Evolutionary conservation across 2,113 vertebrate genomes (phyloP), one percentile per base, ranked within the genome.

Genomic region (Jacana jacana): DNA sequence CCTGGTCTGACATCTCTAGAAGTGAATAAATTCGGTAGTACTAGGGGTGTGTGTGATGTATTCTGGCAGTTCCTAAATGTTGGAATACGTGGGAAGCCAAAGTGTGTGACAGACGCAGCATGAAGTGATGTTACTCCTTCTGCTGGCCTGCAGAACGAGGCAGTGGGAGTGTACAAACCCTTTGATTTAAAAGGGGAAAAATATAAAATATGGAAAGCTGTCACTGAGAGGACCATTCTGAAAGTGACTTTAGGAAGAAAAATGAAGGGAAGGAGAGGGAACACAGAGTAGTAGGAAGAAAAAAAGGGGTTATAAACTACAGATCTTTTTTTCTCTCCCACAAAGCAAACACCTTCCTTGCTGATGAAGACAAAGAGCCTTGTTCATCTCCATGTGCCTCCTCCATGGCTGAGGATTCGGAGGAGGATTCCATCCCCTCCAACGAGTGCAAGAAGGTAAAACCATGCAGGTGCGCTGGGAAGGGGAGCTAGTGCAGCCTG

Each of bases 391-490:
- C 97, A 3, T 98, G 98, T 65, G 97, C 98, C 35, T 98, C 97
- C 97, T 98, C 98, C 86, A 98, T 98, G 40, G 98, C 98, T 57
- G 98, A 98, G n/a, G 99, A 99, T 65, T 98, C 98, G 0, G 99
- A 99, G 89, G 98, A 98, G 89, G 98, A 98, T 91, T 98, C 98
- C 24, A 94, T 98, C 91, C 98, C 98, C 42, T 97, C 98, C 92
- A 99, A 98, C 8, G 99, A 99, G 48, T 99, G 99, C 94, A 98
- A 99, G 97, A 99, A 99, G 99, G 99, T 99, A 89, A 66, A 89
- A 89, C 18, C 25, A 24, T n/a, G 7, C 4, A 28, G 57, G 23
- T 2, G 2, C 3, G 0, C 19, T 55, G 68, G 25, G 18, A 64
- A 60, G 18, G 31, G 25, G 18, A 35, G 18, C 16, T 35, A 7